Conservation (phyloP, 2,888 invertebrate genomes). For the Erpobdella octoculata region DNA sequence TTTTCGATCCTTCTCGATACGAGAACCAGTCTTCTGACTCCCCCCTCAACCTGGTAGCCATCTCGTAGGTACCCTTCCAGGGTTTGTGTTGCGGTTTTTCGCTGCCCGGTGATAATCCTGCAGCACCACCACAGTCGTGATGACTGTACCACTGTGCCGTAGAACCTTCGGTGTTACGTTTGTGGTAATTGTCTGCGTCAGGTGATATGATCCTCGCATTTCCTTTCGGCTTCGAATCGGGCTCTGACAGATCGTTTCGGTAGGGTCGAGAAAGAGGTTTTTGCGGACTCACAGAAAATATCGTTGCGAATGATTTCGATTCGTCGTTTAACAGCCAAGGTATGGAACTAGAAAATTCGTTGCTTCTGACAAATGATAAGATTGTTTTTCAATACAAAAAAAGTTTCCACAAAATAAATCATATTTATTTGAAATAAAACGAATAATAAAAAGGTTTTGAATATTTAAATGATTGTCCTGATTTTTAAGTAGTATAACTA, state of each 20-base stretch:
- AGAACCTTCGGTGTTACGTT: background rate
- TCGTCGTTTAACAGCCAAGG: conserved; percentile 5
- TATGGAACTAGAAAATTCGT: conserved; percentile 11
- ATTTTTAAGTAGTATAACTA: too few relatives aligned
- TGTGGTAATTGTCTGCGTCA: background rate
- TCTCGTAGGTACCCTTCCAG: background rate
- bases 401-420: background rate
- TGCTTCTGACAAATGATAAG: background rate
- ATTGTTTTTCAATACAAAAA: background rate
- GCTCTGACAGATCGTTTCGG: background rate
- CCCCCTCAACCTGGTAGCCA: too few relatives aligned
- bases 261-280: too few relatives aligned
- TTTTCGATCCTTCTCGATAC: background rate
- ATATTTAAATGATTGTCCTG: too few relatives aligned
- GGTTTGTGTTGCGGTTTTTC: background rate
- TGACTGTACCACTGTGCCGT: background rate
- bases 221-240: background rate
- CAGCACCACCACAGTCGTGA: too few relatives aligned
- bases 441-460: too few relatives aligned
- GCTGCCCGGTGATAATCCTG: background rate
- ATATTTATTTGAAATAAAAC: too few relatives aligned
- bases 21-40: background rate
- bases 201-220: background rate
- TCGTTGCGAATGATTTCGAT: background rate
- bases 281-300: background rate